Evolutionary conservation across 2,888 invertebrate genomes (phyloP).

Genomic region (Leptinotarsa juncta): DNA sequence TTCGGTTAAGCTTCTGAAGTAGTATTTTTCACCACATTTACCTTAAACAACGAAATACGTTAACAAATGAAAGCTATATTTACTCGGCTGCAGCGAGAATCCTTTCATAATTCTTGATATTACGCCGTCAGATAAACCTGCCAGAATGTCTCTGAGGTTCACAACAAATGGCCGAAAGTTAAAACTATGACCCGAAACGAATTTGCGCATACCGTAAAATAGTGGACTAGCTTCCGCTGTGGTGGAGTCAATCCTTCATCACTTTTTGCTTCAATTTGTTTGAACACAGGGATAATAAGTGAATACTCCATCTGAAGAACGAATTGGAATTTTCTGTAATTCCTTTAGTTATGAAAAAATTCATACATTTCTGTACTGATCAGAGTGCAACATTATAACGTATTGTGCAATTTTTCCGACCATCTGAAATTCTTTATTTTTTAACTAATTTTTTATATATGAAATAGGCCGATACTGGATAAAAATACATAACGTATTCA

Average conservation of each 20-base stretch:
- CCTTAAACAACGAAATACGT: constrained; percentile 1
- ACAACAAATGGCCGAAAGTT: background rate
- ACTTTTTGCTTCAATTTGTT: too few relatives aligned
- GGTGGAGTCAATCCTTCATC: background rate
- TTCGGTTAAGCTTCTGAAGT: background rate
- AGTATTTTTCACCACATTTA: background rate
- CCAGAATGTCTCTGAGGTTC: constrained; percentile 1
- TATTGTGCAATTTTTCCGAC: too few relatives aligned
- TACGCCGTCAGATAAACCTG: background rate
- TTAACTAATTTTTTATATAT: too few relatives aligned
- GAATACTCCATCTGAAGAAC: too few relatives aligned
- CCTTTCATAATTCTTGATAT: constrained; percentile 1
- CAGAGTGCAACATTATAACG: too few relatives aligned
- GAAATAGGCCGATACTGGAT: too few relatives aligned
- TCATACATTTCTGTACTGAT: too few relatives aligned
- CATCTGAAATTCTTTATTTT: too few relatives aligned
- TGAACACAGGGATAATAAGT: too few relatives aligned
- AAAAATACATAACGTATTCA: too few relatives aligned
- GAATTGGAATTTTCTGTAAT: too few relatives aligned
- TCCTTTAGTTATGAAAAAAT: too few relatives aligned
- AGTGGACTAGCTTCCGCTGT: background rate
- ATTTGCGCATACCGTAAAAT: background rate
- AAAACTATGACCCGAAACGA: background rate
- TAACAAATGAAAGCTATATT: background rate
- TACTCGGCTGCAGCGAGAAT: background rate